Percentiles rank a stretch among this genome's conserved stretches.
Evolutionary conservation across 1,140 invertebrate species (phyloP).

Genomic region (Brevipalpus yothersi): DNA sequence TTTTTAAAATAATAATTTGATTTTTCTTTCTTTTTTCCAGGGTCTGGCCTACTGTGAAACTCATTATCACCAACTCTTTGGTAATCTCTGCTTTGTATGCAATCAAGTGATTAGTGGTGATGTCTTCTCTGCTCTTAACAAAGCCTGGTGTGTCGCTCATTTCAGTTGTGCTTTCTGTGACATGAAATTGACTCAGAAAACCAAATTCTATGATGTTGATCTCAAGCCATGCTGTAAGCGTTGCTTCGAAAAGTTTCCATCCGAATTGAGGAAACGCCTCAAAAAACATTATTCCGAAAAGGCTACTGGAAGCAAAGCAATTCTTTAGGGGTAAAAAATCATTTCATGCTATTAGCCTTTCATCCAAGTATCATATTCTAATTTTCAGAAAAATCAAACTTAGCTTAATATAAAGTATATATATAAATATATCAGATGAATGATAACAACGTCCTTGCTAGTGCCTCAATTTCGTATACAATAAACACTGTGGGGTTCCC

Average conservation of each 20-base stretch:
- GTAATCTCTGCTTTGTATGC: constrained; percentile 93
- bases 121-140: constrained; percentile 92
- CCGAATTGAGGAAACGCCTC: constrained; percentile 62
- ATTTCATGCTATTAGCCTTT: too few species aligned
- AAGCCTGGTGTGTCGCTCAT: constrained; percentile 98
- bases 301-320: neutral
- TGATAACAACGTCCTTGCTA: too few species aligned
- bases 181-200: constrained; percentile 84
- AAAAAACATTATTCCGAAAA: constrained; percentile 23
- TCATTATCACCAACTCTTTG: constrained; percentile 96
- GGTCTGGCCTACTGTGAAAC: constrained; percentile 96
- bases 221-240: constrained; percentile 93
- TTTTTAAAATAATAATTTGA: neutral
- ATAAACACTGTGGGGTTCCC: too few species aligned
- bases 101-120: constrained; percentile 93
- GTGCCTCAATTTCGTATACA: too few species aligned
- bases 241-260: constrained; percentile 90
- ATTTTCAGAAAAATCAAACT: too few species aligned
- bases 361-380: too few species aligned
- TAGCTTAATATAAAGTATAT: too few species aligned
- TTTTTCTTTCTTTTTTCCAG: neutral
- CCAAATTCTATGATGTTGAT: constrained; percentile 98
- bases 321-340: neutral
- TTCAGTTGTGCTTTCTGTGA: constrained; percentile 98
- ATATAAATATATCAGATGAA: too few species aligned